These are phyloP conservation scores for Ormyrus nitidulus DNA, from an alignment of 2,888 invertebrate genomes.

Conservation along the genomic window DNA sequence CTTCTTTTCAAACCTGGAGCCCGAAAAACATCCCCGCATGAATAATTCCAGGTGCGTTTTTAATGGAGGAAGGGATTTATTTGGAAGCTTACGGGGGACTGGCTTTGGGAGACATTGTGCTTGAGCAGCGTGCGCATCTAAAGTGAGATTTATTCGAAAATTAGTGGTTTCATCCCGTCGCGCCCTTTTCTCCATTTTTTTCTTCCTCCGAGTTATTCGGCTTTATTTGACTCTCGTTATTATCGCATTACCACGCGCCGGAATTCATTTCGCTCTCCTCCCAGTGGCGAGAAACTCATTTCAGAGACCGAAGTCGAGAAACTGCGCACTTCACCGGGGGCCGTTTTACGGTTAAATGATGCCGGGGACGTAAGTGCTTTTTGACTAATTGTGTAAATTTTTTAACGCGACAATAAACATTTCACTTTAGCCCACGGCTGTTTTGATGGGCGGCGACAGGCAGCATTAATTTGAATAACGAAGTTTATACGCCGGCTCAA, in stretches of 20 bases:
- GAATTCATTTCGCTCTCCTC: background rate
- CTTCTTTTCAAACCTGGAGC: background rate
- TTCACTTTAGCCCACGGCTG: background rate
- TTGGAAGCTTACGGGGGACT: conserved; percentile 5
- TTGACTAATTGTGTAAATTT: background rate
- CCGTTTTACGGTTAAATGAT: no score
- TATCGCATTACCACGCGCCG: background rate
- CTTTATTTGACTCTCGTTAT: conserved; percentile 20
- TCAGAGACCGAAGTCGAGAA: background rate
- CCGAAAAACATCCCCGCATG: background rate
- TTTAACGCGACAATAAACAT: background rate
- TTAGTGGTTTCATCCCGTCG: conserved; percentile 6
- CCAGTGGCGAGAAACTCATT: background rate
- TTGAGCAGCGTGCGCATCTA: background rate
- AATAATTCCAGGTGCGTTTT: conserved; percentile 2
- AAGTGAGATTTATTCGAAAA: conserved; percentile 36
- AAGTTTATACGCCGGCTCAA: background rate
- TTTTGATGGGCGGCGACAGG: background rate
- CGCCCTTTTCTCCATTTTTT: background rate
- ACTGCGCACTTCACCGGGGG: no score
- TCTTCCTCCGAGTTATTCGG: background rate
- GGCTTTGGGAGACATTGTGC: background rate
- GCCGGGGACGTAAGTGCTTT: background rate
- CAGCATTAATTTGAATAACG: conserved; percentile 1
- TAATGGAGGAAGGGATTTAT: background rate